Evolutionary conservation across 2,888 invertebrate species (phyloP).

Genomic region (Drosophila pseudotakahashii): DNA sequence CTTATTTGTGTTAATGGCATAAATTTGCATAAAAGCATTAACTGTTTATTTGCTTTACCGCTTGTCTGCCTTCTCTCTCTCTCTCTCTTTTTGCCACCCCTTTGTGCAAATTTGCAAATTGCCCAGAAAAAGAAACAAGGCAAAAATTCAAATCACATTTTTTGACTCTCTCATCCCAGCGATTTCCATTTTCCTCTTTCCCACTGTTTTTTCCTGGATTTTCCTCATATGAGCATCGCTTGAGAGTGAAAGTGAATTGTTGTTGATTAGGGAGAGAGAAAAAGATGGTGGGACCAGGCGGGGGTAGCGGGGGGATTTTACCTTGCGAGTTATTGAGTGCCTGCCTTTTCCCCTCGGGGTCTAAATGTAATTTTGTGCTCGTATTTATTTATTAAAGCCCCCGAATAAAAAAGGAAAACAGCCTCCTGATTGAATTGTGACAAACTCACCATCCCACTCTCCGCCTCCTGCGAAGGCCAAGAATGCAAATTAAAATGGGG

Average conservation of each 20-base stretch:
- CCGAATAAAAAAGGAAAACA: constrained; percentile 38
- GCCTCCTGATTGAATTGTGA: constrained; percentile 72
- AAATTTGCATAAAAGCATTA: constrained; percentile 81
- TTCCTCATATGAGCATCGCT: constrained; percentile 35
- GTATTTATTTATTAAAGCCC: constrained; percentile 74
- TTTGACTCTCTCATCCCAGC: constrained; percentile 51
- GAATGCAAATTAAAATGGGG: constrained; percentile 73
- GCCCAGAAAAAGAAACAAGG: constrained; percentile 68
- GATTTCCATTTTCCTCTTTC: constrained; percentile 8
- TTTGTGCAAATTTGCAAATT: constrained; percentile 74
- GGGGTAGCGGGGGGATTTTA: constrained; percentile 8
- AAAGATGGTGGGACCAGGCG: neutral
- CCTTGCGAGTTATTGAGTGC: constrained; percentile 43
- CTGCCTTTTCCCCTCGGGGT: constrained; percentile 64
- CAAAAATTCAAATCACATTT: constrained; percentile 69
- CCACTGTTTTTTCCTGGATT: constrained; percentile 1
- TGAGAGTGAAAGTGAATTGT: constrained; percentile 33
- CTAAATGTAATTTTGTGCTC: constrained; percentile 73
- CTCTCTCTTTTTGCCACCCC: constrained; percentile 33
- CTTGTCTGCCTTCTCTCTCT: constrained; percentile 42
- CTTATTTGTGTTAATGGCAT: constrained; percentile 81
- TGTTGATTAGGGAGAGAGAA: constrained; percentile 23
- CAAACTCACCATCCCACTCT: constrained; percentile 47
- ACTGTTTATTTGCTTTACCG: constrained; percentile 80
- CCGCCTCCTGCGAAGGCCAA: constrained; percentile 34